Conservation (phyloP, 2,888 invertebrate genomes). For the Apotomis betuletana region DNA sequence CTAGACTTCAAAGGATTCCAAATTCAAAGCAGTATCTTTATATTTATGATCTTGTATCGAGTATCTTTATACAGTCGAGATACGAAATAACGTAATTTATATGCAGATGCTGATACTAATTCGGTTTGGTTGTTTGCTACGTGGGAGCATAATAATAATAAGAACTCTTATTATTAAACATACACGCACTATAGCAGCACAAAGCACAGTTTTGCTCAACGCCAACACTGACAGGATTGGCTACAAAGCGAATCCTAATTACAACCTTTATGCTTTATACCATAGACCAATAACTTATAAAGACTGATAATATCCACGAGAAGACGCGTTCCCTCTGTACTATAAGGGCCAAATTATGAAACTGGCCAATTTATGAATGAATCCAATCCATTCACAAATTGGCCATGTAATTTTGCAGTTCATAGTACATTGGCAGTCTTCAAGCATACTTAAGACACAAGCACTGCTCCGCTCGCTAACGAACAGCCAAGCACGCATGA, state of each 20-base stretch:
- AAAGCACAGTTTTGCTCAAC: conserved; percentile 9
- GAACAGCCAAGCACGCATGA: conserved; percentile 41
- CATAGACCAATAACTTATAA: too few relatives aligned
- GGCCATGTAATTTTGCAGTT: too few relatives aligned
- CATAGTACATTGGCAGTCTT: too few relatives aligned
- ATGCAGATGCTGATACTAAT: conserved; percentile 34
- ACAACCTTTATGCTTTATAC: conserved; percentile 15
- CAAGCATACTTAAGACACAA: conserved; percentile 8
- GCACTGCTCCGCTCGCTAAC: conserved; percentile 38
- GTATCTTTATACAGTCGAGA: too few relatives aligned
- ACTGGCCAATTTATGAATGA: too few relatives aligned
- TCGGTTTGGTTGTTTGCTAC: conserved; percentile 37
- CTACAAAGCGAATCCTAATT: not conserved
- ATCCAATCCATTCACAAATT: too few relatives aligned
- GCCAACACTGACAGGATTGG: conserved; percentile 2
- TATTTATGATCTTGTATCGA: too few relatives aligned
- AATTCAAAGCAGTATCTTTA: too few relatives aligned
- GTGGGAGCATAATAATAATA: conserved; percentile 25
- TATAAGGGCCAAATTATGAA: too few relatives aligned
- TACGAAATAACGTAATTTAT: not conserved
- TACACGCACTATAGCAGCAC: conserved; percentile 16
- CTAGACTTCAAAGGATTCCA: too few relatives aligned
- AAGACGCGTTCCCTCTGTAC: too few relatives aligned
- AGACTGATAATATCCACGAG: too few relatives aligned
- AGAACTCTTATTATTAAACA: not conserved